Evolutionary conservation across 2,113 vertebrate genomes (phyloP).

Genomic region (Equus quagga): DNA sequence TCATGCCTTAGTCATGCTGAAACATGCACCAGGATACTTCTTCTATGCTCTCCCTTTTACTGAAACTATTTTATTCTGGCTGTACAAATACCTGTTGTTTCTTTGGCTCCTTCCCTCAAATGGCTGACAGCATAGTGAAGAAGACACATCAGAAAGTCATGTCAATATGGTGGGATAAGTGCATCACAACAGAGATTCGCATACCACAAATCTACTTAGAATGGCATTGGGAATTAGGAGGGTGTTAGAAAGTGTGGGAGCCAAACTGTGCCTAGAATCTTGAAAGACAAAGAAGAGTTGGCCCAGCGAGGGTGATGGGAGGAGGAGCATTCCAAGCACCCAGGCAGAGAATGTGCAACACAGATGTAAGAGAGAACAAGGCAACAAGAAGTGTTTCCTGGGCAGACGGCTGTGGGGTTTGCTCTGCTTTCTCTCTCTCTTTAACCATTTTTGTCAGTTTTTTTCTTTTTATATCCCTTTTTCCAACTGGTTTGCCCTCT

Average conservation of each 20-base stretch:
- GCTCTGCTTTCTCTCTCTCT: not conserved
- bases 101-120: slow-evolving; percentile 25
- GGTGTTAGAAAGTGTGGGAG: not conserved
- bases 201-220: not conserved
- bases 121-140: not conserved
- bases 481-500: not conserved
- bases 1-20: not conserved
- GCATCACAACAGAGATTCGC: not conserved
- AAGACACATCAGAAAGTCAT: not conserved
- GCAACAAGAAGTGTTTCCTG: not conserved
- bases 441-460: not conserved
- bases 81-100: not conserved
- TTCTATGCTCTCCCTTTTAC: not conserved
- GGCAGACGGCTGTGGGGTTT: not conserved
- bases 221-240: not conserved
- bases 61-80: not conserved
- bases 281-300: slow-evolving; percentile 14
- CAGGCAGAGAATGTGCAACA: not conserved
- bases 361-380: not conserved
- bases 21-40: not conserved
- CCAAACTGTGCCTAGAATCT: not conserved
- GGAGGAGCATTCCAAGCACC: not conserved
- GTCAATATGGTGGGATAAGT: not conserved
- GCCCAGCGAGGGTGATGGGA: fast-evolving
- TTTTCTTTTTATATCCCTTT: slow-evolving; percentile 50